Percentiles rank a stretch among this genome's conserved stretches.
phyloP scores from a whole-genome alignment of 2,113 vertebrate genomes.

The Clupea harengus region DNA sequence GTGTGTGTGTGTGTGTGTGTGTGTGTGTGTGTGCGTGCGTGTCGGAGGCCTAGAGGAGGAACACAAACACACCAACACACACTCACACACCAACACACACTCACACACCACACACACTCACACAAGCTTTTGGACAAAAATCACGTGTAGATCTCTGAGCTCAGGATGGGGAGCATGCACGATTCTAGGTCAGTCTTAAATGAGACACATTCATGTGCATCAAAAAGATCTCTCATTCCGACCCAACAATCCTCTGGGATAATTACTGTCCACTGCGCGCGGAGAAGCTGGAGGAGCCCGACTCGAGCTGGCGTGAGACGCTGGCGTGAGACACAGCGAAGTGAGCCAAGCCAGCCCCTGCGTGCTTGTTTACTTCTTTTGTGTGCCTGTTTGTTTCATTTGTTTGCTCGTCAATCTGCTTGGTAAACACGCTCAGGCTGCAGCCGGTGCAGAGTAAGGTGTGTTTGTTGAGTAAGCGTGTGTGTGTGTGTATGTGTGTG shows the following conservation, averaged over 20 bases:
- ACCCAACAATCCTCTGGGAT: neutral
- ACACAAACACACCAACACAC: too few relatives aligned
- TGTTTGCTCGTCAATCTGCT: neutral
- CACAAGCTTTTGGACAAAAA: too few relatives aligned
- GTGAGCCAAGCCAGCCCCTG: neutral
- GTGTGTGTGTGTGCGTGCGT: too few relatives aligned
- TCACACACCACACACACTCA: too few relatives aligned
- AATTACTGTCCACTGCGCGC: neutral
- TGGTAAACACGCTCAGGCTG: neutral
- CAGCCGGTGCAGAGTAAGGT: neutral
- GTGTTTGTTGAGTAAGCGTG: neutral
- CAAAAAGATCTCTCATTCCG: neutral
- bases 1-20: too few relatives aligned
- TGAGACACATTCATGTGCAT: neutral
- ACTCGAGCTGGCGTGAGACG: neutral
- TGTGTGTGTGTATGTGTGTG: neutral
- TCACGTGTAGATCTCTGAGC: too few relatives aligned
- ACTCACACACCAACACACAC: too few relatives aligned
- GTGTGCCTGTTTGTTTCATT: neutral
- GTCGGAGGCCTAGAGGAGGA: too few relatives aligned
- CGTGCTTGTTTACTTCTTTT: neutral
- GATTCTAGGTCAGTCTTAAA: neutral
- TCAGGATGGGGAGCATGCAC: neutral
- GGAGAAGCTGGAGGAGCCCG: neutral
- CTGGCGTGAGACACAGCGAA: neutral